These are phyloP conservation scores for Micrastur ruficollis DNA, from an alignment of 2,797 vertebrate genomes.

Conservation along the genomic window DNA sequence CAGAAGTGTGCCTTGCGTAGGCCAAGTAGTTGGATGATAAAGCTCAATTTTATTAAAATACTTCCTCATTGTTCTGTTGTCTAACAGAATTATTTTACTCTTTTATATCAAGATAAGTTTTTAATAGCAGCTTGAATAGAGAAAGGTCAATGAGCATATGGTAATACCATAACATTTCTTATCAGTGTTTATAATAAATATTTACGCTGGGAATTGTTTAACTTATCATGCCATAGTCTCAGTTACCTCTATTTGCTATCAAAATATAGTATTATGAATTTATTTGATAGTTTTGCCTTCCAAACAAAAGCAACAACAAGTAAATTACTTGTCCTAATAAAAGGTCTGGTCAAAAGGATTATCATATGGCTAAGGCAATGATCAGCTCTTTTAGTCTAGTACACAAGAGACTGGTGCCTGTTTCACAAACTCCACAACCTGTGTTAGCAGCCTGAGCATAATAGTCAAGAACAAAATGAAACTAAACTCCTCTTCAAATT, in stretches of 20 bases:
- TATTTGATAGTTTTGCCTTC: neutral
- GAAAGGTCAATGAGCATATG: neutral
- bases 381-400: neutral
- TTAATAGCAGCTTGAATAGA: neutral
- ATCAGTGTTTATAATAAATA: neutral
- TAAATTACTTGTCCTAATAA: neutral
- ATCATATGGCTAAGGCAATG: neutral
- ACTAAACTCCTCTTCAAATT: neutral
- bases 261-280: neutral
- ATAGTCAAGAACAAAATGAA: neutral
- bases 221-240: neutral
- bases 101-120: conserved; percentile 5
- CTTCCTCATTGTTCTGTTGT: neutral
- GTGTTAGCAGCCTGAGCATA: neutral
- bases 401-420: neutral
- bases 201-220: neutral
- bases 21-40: neutral
- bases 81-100: neutral
- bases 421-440: neutral
- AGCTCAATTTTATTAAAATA: neutral
- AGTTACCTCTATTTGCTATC: neutral
- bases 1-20: neutral
- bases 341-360: neutral
- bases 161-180: conserved; percentile 8
- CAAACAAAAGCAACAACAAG: neutral